These are phyloP conservation scores for Chromoteleia sp. DNA, from an alignment of 2,888 invertebrate genomes.

Conservation along the genomic window DNA sequence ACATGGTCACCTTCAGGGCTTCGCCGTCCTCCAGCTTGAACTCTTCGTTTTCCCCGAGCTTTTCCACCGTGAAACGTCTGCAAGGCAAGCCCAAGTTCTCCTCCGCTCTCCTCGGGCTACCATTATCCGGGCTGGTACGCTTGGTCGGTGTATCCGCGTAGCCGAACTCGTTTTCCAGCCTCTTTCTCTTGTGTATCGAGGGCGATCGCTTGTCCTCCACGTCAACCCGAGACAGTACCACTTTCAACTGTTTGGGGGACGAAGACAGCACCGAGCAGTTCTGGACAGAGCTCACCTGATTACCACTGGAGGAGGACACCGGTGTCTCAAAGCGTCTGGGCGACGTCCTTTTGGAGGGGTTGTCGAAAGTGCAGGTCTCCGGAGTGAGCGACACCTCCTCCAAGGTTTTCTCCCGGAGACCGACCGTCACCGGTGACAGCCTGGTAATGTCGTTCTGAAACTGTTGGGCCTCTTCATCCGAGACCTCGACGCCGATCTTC, in stretches of 20 bases:
- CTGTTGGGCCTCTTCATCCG: slow-evolving; percentile 81
- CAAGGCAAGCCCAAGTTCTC: slow-evolving; percentile 44
- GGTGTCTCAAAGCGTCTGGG: slow-evolving; percentile 8
- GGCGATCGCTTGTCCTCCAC: slow-evolving; percentile 9
- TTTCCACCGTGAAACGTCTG: slow-evolving; percentile 74
- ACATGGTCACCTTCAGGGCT: slow-evolving; percentile 57
- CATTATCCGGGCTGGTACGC: slow-evolving; percentile 6
- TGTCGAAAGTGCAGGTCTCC: slow-evolving; percentile 71
- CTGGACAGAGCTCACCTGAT: neutral
- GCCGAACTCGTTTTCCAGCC: neutral
- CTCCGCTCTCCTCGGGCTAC: neutral
- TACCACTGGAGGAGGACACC: neutral
- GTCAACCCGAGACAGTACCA: slow-evolving; percentile 77
- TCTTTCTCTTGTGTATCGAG: slow-evolving; percentile 18
- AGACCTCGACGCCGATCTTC: slow-evolving; percentile 80
- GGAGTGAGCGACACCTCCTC: slow-evolving; percentile 82
- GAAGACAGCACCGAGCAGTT: slow-evolving; percentile 1
- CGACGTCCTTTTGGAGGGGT: slow-evolving; percentile 3
- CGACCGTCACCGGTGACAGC: slow-evolving; percentile 82
- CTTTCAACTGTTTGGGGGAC: slow-evolving; percentile 66
- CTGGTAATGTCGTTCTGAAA: slow-evolving; percentile 80
- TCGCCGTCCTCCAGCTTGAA: slow-evolving; percentile 56
- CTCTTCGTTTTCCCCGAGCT: slow-evolving; percentile 67
- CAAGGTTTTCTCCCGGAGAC: slow-evolving; percentile 81
- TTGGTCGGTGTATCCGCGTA: slow-evolving; percentile 9